A percentile compares a stretch with the other conserved stretches of the same genome.
Conservation (phyloP, 1,140 invertebrate species). For the Cepaea nemoralis region DNA sequence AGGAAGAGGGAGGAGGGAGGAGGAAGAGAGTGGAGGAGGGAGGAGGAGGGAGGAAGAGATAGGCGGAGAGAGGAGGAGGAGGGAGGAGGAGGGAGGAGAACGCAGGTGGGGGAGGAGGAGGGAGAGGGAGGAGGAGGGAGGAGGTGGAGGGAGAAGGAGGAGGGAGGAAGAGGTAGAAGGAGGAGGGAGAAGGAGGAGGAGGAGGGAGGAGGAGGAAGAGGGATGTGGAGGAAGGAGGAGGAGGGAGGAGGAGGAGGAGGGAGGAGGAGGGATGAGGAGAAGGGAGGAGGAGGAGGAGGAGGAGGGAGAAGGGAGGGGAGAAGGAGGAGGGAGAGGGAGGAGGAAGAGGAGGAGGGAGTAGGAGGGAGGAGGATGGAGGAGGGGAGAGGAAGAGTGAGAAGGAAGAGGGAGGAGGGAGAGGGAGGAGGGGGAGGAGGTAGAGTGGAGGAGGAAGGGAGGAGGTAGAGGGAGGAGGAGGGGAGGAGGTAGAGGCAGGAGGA, state of each 20-base stretch:
- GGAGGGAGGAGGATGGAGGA: too few relatives aligned
- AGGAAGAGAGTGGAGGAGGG: too few relatives aligned
- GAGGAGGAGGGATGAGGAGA: too few relatives aligned
- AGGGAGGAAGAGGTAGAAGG: too few relatives aligned
- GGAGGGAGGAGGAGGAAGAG: too few relatives aligned
- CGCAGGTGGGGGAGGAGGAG: too few relatives aligned
- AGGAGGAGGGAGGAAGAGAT: too few relatives aligned
- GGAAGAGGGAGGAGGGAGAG: slow-evolving; percentile 11
- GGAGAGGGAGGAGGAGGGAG: neutral
- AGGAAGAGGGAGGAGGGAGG: too few relatives aligned
- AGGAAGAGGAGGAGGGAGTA: slow-evolving; percentile 29
- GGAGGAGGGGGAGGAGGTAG: slow-evolving; percentile 1
- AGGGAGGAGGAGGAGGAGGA: neutral
- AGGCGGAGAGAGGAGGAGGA: slow-evolving; percentile 5
- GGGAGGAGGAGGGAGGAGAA: slow-evolving; percentile 11
- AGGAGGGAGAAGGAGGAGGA: slow-evolving; percentile 4
- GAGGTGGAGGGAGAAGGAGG: slow-evolving; percentile 16
- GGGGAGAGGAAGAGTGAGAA: too few relatives aligned
- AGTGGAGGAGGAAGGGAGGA: neutral
- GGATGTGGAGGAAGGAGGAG: neutral
- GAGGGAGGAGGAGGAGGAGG: neutral
- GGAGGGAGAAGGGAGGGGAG: slow-evolving; percentile 19
- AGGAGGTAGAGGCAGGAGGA: too few relatives aligned
- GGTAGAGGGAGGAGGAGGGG: neutral
- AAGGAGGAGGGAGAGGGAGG: slow-evolving; percentile 4